These are phyloP conservation scores for Bambusicola thoracicus DNA, from an alignment of 2,113 vertebrate species.

Conservation along the genomic window DNA sequence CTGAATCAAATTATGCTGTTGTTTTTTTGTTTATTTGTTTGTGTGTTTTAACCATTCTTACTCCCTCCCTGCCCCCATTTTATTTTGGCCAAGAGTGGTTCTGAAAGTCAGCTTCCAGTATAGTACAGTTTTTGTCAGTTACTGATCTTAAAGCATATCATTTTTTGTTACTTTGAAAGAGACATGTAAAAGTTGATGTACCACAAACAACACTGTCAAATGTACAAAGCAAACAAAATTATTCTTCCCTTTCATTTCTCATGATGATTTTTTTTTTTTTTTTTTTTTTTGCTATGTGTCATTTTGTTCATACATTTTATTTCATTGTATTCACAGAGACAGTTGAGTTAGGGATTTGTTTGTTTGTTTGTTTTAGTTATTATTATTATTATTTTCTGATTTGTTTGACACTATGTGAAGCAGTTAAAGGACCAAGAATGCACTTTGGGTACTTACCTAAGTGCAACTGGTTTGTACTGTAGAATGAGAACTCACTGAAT, in stretches of 20 bases:
- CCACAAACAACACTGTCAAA: neutral
- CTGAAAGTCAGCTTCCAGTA: neutral
- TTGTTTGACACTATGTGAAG: neutral
- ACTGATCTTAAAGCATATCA: neutral
- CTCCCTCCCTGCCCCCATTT: rapidly evolving
- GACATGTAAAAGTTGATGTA: neutral
- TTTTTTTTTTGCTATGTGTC: neutral
- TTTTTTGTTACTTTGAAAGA: neutral
- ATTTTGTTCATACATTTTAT: neutral
- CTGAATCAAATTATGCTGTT: neutral
- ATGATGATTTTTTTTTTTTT: neutral
- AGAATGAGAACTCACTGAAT: neutral
- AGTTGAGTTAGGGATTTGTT: neutral
- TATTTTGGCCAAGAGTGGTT: neutral
- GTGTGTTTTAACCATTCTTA: neutral
- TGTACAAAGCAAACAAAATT: neutral
- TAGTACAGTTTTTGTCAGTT: neutral
- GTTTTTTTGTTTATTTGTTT: neutral
- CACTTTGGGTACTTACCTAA: neutral
- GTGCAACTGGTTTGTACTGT: neutral
- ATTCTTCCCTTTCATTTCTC: neutral
- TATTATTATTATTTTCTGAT: neutral
- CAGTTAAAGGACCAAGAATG: neutral
- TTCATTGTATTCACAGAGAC: neutral
- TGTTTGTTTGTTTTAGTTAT: too few species aligned